Percentiles rank a stretch among this genome's conserved stretches.
These are phyloP conservation scores for Eupithecia centaureata DNA, from an alignment of 2,888 invertebrate genomes.

Conservation along the genomic window DNA sequence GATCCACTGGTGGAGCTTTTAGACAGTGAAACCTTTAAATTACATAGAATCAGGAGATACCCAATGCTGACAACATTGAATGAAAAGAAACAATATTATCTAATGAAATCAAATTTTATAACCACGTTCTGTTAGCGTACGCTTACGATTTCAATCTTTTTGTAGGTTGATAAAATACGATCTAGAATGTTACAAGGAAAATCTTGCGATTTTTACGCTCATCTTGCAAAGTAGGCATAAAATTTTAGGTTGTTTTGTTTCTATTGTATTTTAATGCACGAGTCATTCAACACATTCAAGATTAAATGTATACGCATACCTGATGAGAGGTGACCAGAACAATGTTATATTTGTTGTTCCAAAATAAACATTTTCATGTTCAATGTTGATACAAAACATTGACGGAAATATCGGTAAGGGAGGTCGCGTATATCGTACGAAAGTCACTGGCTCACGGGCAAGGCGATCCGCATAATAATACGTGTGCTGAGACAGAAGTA, in stretches of 20 bases:
- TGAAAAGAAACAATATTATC: too few species aligned
- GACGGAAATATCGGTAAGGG: neutral
- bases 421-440: neutral
- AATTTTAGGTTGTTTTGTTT: neutral
- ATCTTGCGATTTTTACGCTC: too few species aligned
- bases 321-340: neutral
- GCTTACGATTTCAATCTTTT: too few species aligned
- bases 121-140: too few species aligned
- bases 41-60: too few species aligned
- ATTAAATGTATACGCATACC: neutral
- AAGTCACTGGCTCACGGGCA: constrained; percentile 1
- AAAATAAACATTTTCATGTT: neutral
- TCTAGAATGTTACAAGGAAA: too few species aligned
- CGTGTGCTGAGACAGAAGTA: neutral
- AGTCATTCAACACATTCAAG: neutral
- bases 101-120: too few species aligned
- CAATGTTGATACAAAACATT: neutral
- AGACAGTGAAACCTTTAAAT: too few species aligned
- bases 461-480: neutral
- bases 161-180: too few species aligned
- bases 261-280: neutral
- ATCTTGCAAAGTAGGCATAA: neutral
- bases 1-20: too few species aligned
- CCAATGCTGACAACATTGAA: too few species aligned
- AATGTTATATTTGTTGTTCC: neutral